Evolutionary conservation across 2,888 invertebrate genomes (phyloP).

Genomic region (Antitype chi): DNA sequence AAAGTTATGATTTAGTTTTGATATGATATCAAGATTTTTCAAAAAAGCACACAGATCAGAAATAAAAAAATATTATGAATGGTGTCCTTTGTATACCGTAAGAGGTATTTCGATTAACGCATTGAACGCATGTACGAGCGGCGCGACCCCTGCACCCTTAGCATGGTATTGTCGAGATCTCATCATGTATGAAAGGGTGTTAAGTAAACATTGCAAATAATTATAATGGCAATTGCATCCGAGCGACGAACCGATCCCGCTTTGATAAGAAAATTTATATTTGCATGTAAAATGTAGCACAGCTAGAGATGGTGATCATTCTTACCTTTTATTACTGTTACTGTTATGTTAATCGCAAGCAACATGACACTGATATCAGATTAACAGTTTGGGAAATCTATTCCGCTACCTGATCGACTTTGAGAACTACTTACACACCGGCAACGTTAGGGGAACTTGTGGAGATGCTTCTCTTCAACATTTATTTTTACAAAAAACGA

Average conservation of each 20-base stretch:
- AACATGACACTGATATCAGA: constrained; percentile 90
- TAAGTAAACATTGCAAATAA: constrained; percentile 91
- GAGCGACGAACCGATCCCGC: constrained; percentile 79
- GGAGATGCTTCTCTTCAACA: background rate
- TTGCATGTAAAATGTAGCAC: constrained; percentile 86
- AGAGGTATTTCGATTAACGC: constrained; percentile 76
- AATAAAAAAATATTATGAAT: constrained; percentile 57
- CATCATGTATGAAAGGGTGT: constrained; percentile 91
- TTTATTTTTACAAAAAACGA: background rate
- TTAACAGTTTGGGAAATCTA: constrained; percentile 82
- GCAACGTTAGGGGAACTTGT: constrained; percentile 25
- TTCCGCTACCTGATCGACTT: constrained; percentile 71
- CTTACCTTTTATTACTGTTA: constrained; percentile 82
- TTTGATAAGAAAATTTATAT: constrained; percentile 86
- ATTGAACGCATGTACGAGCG: constrained; percentile 66
- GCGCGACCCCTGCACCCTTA: constrained; percentile 74
- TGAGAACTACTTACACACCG: constrained; percentile 48
- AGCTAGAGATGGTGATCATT: constrained; percentile 82
- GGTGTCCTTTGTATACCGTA: constrained; percentile 72
- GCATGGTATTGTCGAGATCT: constrained; percentile 83
- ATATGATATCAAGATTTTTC: constrained; percentile 6
- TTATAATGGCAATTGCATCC: constrained; percentile 89
- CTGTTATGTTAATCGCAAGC: constrained; percentile 87
- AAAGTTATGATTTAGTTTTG: background rate
- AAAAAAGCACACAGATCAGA: constrained; percentile 24